phyloP scores from a whole-genome alignment of 2,888 invertebrate genomes.

The Gasteruption jaculator region DNA sequence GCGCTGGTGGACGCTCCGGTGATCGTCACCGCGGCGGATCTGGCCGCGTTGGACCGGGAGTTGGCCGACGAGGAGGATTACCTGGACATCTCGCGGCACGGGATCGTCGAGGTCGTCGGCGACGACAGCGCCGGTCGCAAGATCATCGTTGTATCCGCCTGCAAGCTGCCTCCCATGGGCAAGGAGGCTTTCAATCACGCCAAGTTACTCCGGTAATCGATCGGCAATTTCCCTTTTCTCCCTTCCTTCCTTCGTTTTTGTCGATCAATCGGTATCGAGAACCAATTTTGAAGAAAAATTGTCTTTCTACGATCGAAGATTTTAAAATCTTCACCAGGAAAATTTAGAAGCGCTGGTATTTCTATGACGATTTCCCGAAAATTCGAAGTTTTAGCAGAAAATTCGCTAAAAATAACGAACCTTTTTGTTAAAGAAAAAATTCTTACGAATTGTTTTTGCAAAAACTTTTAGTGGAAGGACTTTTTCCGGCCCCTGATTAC shows the following conservation, averaged over 20 bases:
- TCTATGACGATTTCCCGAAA: no score
- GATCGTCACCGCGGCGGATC: constrained; percentile 46
- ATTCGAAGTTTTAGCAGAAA: no score
- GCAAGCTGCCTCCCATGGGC: constrained; percentile 62
- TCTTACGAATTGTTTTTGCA: no score
- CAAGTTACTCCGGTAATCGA: constrained; percentile 69
- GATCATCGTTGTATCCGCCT: constrained; percentile 95
- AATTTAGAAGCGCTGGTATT: no score
- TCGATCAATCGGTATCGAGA: constrained; percentile 8
- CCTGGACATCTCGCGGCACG: constrained; percentile 68
- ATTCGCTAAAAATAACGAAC: no score
- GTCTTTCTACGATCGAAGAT: neutral
- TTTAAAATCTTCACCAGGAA: no score
- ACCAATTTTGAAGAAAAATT: neutral
- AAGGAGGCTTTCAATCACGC: constrained; percentile 71
- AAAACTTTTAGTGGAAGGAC: no score
- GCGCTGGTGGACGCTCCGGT: constrained; percentile 69
- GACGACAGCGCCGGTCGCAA: constrained; percentile 84
- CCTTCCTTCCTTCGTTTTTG: constrained; percentile 6
- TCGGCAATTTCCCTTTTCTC: no score
- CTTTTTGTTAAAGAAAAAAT: no score
- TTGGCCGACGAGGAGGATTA: constrained; percentile 58
- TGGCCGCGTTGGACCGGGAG: constrained; percentile 46
- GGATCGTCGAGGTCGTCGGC: constrained; percentile 80
- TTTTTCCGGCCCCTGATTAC: no score